Percentiles rank a stretch among this genome's conserved stretches.
Evolutionary conservation across 2,113 vertebrate genomes (phyloP).

Genomic region (Barbus barbus): DNA sequence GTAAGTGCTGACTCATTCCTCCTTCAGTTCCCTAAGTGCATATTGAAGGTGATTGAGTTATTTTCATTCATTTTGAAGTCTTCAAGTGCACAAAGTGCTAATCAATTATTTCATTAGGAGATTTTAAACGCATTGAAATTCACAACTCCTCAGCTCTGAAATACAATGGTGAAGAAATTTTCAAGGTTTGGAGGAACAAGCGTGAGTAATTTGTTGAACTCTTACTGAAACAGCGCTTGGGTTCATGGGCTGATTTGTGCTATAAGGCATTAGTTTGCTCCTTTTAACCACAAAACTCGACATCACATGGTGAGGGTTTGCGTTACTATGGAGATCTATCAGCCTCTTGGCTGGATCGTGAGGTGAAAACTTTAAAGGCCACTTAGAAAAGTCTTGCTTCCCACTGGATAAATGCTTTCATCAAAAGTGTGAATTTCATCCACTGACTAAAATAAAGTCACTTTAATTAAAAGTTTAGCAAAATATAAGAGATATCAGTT

Average conservation of each 20-base stretch:
- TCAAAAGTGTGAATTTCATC: neutral
- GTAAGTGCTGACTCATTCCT: no score
- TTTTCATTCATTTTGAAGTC: conserved; percentile 32
- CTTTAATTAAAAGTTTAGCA: neutral
- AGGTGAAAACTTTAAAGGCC: neutral
- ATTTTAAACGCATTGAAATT: conserved; percentile 33
- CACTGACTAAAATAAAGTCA: neutral
- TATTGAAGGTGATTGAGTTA: conserved; percentile 28
- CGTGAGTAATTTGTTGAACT: neutral
- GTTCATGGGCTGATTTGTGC: neutral
- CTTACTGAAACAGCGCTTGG: neutral
- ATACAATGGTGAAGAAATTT: neutral
- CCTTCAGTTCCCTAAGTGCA: neutral
- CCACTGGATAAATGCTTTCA: conserved; percentile 18
- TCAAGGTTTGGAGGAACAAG: neutral
- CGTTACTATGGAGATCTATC: conserved; percentile 33
- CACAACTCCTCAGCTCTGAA: neutral
- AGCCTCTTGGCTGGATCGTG: neutral
- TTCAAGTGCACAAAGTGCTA: conserved; percentile 33
- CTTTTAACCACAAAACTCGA: neutral
- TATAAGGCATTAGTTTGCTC: neutral
- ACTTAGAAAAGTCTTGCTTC: neutral
- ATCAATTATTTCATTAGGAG: conserved; percentile 35
- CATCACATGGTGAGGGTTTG: neutral
- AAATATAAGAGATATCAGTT: neutral